phyloP scores from a whole-genome alignment of 2,888 invertebrate species.

The Exephanes ischioxanthus region DNA sequence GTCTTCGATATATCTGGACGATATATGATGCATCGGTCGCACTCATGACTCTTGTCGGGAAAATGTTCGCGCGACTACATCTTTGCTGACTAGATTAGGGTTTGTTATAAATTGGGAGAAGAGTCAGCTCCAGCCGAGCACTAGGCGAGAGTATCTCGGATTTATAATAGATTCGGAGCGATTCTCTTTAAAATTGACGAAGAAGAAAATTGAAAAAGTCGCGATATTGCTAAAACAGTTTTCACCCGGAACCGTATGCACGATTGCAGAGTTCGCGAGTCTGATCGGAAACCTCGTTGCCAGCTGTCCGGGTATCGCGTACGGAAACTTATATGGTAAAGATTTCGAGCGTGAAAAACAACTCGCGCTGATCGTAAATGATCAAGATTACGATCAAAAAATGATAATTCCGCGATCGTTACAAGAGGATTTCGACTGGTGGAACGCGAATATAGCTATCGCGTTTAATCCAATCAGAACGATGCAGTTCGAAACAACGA shows the following conservation, averaged over 20 bases:
- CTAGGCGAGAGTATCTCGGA: conserved; percentile 30
- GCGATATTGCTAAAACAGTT: neutral
- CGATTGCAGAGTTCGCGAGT: conserved; percentile 37
- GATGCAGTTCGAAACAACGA: conserved; percentile 39
- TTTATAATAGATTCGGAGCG: conserved; percentile 39
- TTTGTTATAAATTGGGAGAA: conserved; percentile 50
- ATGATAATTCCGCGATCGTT: conserved; percentile 3
- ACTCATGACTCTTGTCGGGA: conserved; percentile 8
- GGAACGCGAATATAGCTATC: neutral
- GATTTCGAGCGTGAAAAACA: conserved; percentile 40
- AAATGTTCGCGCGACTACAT: conserved; percentile 17
- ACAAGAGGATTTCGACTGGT: conserved; percentile 35
- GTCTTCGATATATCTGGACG: conserved; percentile 28
- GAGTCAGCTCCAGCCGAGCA: conserved; percentile 9
- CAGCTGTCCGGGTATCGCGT: conserved; percentile 42
- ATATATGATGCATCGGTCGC: conserved; percentile 19
- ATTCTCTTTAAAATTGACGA: conserved; percentile 25
- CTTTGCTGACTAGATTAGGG: conserved; percentile 14
- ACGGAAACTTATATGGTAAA: conserved; percentile 47
- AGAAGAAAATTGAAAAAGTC: conserved; percentile 31
- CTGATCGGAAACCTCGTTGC: too few species aligned
- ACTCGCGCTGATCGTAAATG: conserved; percentile 4
- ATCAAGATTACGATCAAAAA: conserved; percentile 15
- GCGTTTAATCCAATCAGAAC: conserved; percentile 14
- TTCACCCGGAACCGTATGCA: conserved; percentile 1